phyloP scores from a whole-genome alignment of 92 coral and sea anemone species.

The Zoanthus gigantus region DNA sequence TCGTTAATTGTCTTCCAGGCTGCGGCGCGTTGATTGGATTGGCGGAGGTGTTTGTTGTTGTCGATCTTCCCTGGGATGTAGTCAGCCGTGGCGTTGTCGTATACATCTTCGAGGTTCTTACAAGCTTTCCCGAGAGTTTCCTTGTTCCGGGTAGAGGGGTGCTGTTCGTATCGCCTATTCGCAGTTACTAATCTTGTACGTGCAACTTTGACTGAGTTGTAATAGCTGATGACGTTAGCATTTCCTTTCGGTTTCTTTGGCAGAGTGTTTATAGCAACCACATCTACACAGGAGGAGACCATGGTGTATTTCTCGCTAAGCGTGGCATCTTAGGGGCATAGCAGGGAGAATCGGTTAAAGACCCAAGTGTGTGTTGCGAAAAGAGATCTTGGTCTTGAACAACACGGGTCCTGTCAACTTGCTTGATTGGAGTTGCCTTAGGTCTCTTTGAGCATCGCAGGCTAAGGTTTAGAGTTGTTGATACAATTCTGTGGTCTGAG shows the following conservation, averaged over 20 bases:
- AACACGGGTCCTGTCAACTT: slow-evolving; percentile 8
- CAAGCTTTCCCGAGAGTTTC: neutral
- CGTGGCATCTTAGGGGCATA: neutral
- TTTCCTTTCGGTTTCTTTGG: slow-evolving; percentile 20
- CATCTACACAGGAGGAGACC: slow-evolving; percentile 11
- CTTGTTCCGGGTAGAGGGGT: slow-evolving; percentile 4
- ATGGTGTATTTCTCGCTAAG: slow-evolving; percentile 6
- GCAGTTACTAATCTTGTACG: slow-evolving; percentile 9
- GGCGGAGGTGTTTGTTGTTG: slow-evolving; percentile 14
- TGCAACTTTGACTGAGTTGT: neutral
- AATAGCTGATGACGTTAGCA: neutral
- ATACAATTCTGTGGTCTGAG: slow-evolving; percentile 43
- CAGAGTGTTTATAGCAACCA: slow-evolving; percentile 16
- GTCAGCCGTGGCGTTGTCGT: slow-evolving; percentile 23
- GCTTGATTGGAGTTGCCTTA: slow-evolving; percentile 10
- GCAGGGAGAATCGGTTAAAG: neutral
- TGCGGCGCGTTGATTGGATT: neutral
- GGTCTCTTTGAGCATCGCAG: slow-evolving; percentile 32
- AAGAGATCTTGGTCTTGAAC: neutral
- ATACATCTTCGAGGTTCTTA: neutral
- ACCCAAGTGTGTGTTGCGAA: neutral
- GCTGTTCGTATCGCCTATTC: neutral
- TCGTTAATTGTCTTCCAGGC: slow-evolving; percentile 7
- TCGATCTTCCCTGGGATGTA: slow-evolving; percentile 37
- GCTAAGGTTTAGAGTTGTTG: slow-evolving; percentile 8